Evolutionary conservation across 2,888 invertebrate species (phyloP).

Genomic region (Lissonota sp.): DNA sequence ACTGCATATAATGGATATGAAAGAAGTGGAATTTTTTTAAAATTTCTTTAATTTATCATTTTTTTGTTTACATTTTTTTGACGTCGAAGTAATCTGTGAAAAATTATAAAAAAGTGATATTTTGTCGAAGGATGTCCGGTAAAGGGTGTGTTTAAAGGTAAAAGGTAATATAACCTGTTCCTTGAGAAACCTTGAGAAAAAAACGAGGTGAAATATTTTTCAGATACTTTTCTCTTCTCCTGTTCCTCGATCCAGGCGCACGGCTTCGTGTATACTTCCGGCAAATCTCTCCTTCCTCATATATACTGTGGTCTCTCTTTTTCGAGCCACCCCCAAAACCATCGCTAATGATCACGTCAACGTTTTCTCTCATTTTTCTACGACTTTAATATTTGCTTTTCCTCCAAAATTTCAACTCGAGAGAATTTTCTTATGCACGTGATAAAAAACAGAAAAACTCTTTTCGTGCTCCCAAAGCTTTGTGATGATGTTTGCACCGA

Average conservation of each 20-base stretch:
- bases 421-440: conserved; percentile 33
- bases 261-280: conserved; percentile 39
- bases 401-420: conserved; percentile 59
- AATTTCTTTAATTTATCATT: neutral
- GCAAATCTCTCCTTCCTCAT: conserved; percentile 32
- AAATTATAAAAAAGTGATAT: neutral
- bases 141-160: conserved; percentile 42
- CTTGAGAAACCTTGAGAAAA: conserved; percentile 27
- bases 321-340: conserved; percentile 34
- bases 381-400: conserved; percentile 70
- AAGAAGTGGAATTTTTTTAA: too few species aligned
- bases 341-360: conserved; percentile 67
- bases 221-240: conserved; percentile 7
- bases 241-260: conserved; percentile 21
- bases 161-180: conserved; percentile 28
- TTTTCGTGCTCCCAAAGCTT: too few species aligned
- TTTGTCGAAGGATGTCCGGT: neutral
- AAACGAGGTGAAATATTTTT: conserved; percentile 48
- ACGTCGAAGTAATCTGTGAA: neutral
- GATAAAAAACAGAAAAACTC: neutral
- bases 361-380: conserved; percentile 31
- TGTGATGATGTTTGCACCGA: conserved; percentile 51
- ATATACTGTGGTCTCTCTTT: conserved; percentile 7
- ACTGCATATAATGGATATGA: neutral
- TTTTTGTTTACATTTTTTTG: neutral